Base-by-base conservation (phyloP, 2,113 vertebrate genomes). In the Cynopterus brachyotis region DNA sequence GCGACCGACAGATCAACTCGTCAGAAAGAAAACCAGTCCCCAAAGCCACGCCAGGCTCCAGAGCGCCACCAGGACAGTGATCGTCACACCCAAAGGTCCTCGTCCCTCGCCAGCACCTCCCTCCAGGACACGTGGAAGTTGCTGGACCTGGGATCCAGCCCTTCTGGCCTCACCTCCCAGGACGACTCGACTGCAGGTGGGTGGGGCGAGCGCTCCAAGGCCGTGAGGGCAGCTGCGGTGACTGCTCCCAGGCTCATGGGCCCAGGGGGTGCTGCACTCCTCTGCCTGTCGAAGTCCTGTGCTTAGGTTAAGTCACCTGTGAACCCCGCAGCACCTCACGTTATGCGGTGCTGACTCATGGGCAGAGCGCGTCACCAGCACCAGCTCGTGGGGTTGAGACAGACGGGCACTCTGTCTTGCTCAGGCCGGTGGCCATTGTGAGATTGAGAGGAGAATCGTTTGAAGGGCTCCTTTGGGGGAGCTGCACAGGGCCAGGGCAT, bases 51-150 rank as follows among this genome's bases (percentile, higher is more conserved):
- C 73, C 98, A 73, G 64, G 96, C 95, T 64, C 98, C 91, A 4
- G 82, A 89, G 9, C 30, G 28, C 8, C 24, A 5, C 19, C 76
- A 76, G 76, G 90, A 96, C 55, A 96, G 13, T 10, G 8, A 67
- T 28, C 90, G 53, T 85, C 89, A 95, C 40, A 72, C 96, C 30
- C 95, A 50, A 6, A 62, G 97, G n/a, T 98, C 98, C 28, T 98
- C 99, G 0, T 96, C 98, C 32, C 95, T 96, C 32, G 98, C 95
- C 0, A 96, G 96, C 69, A 87, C 84, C 1, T 99, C 98, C 20
- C 98, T 99, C 73, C 99, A 98, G 85, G 98, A 98, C 62, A 94
- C 99, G 60, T 99, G 99, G 99, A 98, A 98, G 88, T 95, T 98
- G 35, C 95, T 98, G 70, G 99, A 99, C 70, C 97, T 37, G 79